These are phyloP conservation scores for Apogon talboti DNA, from an alignment of 2,797 vertebrate genomes.

Conservation along the genomic window DNA sequence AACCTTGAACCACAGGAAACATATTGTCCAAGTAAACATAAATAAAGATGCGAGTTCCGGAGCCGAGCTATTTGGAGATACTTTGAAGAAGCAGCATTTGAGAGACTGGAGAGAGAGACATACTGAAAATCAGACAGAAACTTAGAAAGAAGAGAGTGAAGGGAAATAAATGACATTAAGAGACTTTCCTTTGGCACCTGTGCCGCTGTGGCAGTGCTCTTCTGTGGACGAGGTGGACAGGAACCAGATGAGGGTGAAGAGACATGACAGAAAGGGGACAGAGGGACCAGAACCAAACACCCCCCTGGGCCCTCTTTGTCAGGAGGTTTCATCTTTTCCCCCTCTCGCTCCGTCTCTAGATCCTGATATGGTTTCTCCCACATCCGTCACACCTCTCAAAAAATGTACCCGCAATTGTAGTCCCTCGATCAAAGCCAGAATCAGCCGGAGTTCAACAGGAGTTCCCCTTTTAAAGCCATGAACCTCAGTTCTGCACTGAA, in stretches of 20 bases:
- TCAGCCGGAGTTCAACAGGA: conserved; percentile 33
- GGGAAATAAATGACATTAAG: conserved; percentile 35
- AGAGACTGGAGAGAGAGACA: conserved; percentile 62
- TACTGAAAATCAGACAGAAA: conserved; percentile 59
- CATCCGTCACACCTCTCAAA: conserved; percentile 38
- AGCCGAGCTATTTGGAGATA: conserved; percentile 71
- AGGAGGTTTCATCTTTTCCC: conserved; percentile 24
- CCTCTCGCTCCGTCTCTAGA: conserved; percentile 26
- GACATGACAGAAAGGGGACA: conserved; percentile 42
- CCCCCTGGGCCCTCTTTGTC: conserved; percentile 23
- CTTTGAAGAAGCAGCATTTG: conserved; percentile 79
- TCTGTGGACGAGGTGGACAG: conserved; percentile 55
- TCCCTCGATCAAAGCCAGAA: conserved; percentile 29
- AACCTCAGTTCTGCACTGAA: conserved; percentile 33
- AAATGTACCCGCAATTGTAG: conserved; percentile 36
- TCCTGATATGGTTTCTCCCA: conserved; percentile 62
- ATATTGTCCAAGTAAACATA: conserved; percentile 57
- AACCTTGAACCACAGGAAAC: conserved; percentile 47
- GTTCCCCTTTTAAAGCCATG: conserved; percentile 36
- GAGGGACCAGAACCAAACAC: conserved; percentile 17
- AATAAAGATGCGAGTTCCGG: conserved; percentile 63
- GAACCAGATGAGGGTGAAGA: conserved; percentile 46
- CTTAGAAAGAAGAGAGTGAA: conserved; percentile 46
- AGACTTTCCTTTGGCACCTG: conserved; percentile 72
- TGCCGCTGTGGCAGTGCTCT: conserved; percentile 74